These are phyloP conservation scores for Semnopithecus entellus DNA, from an alignment of 2,113 vertebrate genomes.

Conservation along the genomic window DNA sequence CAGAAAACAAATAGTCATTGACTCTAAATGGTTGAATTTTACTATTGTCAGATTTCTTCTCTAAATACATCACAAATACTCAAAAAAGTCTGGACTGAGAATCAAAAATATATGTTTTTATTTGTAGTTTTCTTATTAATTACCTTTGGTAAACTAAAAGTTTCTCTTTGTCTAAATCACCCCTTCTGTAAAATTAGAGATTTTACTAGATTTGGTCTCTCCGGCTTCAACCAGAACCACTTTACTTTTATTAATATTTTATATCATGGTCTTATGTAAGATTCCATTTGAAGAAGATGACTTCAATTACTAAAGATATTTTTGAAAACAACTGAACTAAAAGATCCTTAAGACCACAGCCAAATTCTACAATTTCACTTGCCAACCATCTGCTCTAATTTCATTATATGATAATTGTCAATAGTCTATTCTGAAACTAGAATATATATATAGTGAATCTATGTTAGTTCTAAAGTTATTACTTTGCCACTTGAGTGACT, in stretches of 20 bases:
- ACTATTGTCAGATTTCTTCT: not conserved
- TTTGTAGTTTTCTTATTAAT: not conserved
- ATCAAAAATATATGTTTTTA: not conserved
- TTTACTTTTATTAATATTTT: slow-evolving; percentile 16
- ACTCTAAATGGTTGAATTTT: not conserved
- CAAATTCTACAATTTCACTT: not conserved
- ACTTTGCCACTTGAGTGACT: not conserved
- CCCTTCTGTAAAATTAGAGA: not conserved
- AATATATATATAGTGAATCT: not conserved
- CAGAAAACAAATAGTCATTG: no score
- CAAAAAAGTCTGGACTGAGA: not conserved
- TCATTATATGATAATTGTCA: not conserved
- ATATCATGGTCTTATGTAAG: not conserved
- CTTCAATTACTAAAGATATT: not conserved
- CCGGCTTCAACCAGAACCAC: not conserved
- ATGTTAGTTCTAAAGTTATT: not conserved
- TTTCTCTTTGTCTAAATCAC: not conserved
- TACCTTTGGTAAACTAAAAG: not conserved
- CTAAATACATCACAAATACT: not conserved
- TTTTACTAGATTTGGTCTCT: not conserved
- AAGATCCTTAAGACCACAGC: not conserved
- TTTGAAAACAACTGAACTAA: not conserved
- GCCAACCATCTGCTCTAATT: not conserved
- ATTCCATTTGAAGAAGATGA: slow-evolving; percentile 23
- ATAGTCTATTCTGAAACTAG: not conserved